Percentiles rank a stretch among this genome's conserved stretches.
These are phyloP conservation scores for Bergia puertoricense DNA, from an alignment of 92 coral and sea anemone genomes.

Conservation along the genomic window DNA sequence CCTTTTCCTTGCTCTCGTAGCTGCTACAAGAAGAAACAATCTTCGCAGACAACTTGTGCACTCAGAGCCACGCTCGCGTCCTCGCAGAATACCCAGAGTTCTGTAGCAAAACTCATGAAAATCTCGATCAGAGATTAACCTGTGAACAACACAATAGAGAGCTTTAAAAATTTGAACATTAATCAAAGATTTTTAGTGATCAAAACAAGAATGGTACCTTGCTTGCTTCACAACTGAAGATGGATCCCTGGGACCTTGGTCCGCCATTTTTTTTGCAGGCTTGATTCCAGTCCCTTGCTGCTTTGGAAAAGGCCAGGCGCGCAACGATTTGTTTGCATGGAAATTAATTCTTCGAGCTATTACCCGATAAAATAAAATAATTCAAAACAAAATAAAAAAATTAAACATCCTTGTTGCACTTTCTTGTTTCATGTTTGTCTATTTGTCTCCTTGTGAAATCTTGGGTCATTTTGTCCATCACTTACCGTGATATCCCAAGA, in stretches of 20 bases:
- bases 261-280: slow-evolving; percentile 67
- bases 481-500: no score
- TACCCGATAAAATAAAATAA: no score
- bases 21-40: slow-evolving; percentile 70
- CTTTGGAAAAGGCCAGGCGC: not conserved
- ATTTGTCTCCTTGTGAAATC: no score
- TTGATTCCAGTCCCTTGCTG: not conserved
- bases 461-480: no score
- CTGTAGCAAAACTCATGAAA: slow-evolving; percentile 71
- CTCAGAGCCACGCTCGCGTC: slow-evolving; percentile 79
- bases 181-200: not conserved
- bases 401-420: no score
- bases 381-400: no score
- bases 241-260: slow-evolving; percentile 65
- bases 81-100: slow-evolving; percentile 59
- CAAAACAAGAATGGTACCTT: slow-evolving; percentile 47
- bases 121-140: slow-evolving; percentile 72
- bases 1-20: slow-evolving; percentile 78
- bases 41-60: slow-evolving; percentile 67
- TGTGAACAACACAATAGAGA: not conserved
- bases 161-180: not conserved
- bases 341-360: no score
- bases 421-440: no score
- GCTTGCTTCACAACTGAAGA: slow-evolving; percentile 79
- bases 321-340: not conserved